These are phyloP conservation scores for Leptonema lineaticorne DNA, from an alignment of 1,140 invertebrate species.

Conservation along the genomic window DNA sequence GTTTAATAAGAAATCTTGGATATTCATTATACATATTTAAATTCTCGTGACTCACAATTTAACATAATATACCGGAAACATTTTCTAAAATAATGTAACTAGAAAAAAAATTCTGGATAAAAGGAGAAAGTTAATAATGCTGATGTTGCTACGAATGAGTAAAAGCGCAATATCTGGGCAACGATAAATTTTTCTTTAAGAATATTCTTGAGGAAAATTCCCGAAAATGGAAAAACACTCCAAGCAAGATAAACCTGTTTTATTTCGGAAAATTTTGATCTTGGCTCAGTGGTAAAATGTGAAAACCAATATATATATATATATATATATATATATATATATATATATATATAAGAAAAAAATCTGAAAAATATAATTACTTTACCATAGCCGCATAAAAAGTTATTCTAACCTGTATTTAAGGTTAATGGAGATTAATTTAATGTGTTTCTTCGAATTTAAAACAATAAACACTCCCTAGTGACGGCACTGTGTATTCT, in stretches of 20 bases:
- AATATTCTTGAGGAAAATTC: neutral
- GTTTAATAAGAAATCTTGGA: too few relatives aligned
- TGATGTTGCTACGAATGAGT: too few relatives aligned
- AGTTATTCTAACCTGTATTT: too few relatives aligned
- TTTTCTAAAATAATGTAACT: too few relatives aligned
- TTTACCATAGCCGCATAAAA: neutral
- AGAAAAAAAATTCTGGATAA: too few relatives aligned
- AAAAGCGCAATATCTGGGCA: neutral
- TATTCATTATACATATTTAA: too few relatives aligned
- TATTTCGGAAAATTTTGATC: neutral
- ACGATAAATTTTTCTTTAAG: neutral
- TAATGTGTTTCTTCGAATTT: too few relatives aligned
- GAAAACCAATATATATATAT: neutral
- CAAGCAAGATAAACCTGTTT: neutral
- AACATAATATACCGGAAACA: too few relatives aligned
- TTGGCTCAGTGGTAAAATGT: neutral
- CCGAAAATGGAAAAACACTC: neutral
- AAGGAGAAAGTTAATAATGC: constrained; percentile 7
- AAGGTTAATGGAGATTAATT: too few relatives aligned
- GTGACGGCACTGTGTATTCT: too few relatives aligned
- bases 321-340: neutral
- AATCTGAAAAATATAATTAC: neutral
- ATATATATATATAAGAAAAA: neutral
- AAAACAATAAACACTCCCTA: too few relatives aligned
- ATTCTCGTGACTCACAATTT: too few relatives aligned